Evolutionary conservation across 2,113 vertebrate species (phyloP).

Genomic region (Hassar affinis): DNA sequence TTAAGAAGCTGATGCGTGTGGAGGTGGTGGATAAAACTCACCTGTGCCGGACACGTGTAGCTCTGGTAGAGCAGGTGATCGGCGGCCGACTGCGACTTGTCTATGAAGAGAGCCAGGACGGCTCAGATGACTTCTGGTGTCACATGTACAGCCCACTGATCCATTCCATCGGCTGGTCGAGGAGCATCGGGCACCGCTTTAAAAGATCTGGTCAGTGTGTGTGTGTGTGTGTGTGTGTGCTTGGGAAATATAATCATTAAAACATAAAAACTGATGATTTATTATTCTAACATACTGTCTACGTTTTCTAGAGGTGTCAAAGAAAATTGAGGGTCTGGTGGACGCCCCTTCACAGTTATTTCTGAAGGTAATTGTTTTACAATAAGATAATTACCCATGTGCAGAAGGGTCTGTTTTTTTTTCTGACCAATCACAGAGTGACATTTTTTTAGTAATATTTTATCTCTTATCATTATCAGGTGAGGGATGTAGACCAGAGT

Average conservation of each 20-base stretch:
- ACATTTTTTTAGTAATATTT: background rate
- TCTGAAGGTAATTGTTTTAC: slow-evolving; percentile 80
- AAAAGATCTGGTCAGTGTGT: slow-evolving; percentile 87
- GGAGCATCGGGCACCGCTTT: slow-evolving; percentile 96
- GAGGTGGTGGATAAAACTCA: slow-evolving; percentile 98
- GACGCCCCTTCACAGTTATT: slow-evolving; percentile 90
- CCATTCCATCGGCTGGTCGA: slow-evolving; percentile 94
- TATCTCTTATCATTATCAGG: slow-evolving; percentile 65
- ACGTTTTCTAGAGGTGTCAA: slow-evolving; percentile 80
- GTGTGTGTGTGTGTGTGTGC: background rate
- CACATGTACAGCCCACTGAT: slow-evolving; percentile 98
- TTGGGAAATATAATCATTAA: background rate
- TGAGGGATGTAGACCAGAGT: slow-evolving; percentile 91
- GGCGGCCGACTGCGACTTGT: slow-evolving; percentile 89
- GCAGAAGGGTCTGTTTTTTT: background rate
- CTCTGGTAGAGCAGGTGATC: slow-evolving; percentile 90
- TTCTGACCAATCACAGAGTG: background rate
- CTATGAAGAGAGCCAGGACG: slow-evolving; percentile 94
- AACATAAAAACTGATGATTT: background rate
- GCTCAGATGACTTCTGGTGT: slow-evolving; percentile 97
- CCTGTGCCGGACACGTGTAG: slow-evolving; percentile 92
- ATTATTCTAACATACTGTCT: background rate
- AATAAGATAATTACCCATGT: background rate
- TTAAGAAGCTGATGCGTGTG: slow-evolving; percentile 95
- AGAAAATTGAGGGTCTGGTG: slow-evolving; percentile 90